Evolutionary conservation across 2,113 vertebrate genomes (phyloP).

Genomic region (Geococcyx californianus): DNA sequence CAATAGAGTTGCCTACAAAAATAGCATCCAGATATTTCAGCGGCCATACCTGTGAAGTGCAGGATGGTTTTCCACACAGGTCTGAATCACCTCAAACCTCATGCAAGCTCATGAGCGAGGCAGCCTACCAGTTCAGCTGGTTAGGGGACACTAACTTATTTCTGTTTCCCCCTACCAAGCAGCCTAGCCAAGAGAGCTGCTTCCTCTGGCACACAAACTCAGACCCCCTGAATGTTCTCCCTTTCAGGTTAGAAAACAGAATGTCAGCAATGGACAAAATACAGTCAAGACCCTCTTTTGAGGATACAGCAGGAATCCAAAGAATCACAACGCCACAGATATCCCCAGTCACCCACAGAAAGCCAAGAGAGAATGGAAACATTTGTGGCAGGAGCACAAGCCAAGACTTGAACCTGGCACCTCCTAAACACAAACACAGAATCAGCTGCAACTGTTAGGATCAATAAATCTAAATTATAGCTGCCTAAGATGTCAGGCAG

Average conservation of each 20-base stretch:
- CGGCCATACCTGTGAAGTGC: accelerated
- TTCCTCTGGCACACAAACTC: not conserved
- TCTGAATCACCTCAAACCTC: not conserved
- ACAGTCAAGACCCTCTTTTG: accelerated
- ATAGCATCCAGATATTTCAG: not conserved
- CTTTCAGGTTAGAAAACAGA: not conserved
- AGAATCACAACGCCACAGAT: not conserved
- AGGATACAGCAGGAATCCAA: not conserved
- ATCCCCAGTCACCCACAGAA: not conserved
- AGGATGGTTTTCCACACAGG: not conserved
- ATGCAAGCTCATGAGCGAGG: not conserved
- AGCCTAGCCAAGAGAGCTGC: not conserved
- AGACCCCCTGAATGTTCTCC: not conserved
- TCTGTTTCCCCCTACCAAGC: not conserved
- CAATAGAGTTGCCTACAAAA: not conserved
- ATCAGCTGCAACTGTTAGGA: not conserved
- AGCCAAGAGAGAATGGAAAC: not conserved
- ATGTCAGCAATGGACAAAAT: not conserved
- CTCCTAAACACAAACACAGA: not conserved
- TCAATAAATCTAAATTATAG: not conserved
- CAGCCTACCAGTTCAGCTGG: not conserved
- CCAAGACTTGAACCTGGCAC: not conserved
- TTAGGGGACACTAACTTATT: too few relatives aligned
- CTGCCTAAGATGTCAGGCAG: not conserved
- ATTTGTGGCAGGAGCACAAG: not conserved